These are phyloP conservation scores for Zonotrichia leucophrys DNA, from an alignment of 2,113 vertebrate genomes.

Conservation along the genomic window DNA sequence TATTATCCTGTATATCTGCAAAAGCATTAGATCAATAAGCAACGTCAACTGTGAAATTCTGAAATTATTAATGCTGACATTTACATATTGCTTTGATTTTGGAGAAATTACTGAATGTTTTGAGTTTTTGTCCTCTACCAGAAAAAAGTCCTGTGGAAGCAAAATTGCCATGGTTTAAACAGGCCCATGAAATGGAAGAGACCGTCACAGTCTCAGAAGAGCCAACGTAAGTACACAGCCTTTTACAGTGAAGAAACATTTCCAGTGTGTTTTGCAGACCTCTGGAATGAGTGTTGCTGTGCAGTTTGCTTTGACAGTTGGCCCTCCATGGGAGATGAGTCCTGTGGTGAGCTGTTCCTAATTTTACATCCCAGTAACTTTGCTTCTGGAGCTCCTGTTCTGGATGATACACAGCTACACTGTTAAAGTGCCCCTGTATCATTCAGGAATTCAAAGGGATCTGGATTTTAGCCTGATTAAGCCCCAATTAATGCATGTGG, in stretches of 20 bases:
- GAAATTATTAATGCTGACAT: not conserved
- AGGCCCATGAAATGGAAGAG: constrained; percentile 91
- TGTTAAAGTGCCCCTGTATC: not conserved
- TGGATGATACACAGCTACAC: not conserved
- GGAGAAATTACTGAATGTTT: not conserved
- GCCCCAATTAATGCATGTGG: not conserved
- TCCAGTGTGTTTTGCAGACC: not conserved
- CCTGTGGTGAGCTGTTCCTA: not conserved
- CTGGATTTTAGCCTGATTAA: not conserved
- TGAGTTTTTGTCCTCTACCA: constrained; percentile 26
- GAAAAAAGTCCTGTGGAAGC: constrained; percentile 89
- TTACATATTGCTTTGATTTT: not conserved
- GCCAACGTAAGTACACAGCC: constrained; percentile 82
- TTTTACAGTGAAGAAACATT: not conserved
- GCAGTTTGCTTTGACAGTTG: constrained; percentile 37
- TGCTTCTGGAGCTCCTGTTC: constrained; percentile 24
- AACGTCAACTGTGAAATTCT: not conserved
- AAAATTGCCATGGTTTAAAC: constrained; percentile 88
- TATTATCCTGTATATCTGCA: not conserved
- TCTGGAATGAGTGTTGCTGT: not conserved
- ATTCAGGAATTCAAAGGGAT: not conserved
- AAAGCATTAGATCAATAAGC: not conserved
- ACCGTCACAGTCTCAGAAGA: constrained; percentile 81
- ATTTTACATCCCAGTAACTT: not conserved
- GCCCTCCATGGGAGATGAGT: not conserved